These are phyloP conservation scores for Ameiurus melas DNA, from an alignment of 2,113 vertebrate species.

Conservation along the genomic window DNA sequence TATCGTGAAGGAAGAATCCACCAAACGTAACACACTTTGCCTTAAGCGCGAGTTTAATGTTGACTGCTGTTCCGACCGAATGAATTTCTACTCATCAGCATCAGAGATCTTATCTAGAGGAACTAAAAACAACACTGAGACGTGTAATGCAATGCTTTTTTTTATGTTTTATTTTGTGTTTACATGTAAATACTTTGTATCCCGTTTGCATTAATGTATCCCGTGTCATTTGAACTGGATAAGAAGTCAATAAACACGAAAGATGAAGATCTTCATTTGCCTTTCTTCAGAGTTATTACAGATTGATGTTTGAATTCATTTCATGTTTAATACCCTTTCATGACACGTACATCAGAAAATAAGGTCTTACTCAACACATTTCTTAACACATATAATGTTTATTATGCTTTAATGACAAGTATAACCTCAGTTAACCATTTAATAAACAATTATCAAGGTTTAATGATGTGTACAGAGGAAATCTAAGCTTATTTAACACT, in stretches of 20 bases:
- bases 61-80: conserved; percentile 76
- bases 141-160: conserved; percentile 73
- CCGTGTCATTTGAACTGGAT: conserved; percentile 77
- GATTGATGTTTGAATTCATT: neutral
- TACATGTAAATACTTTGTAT: conserved; percentile 82
- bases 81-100: conserved; percentile 76
- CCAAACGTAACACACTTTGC: conserved; percentile 83
- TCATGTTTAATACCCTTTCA: neutral
- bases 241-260: conserved; percentile 79
- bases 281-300: conserved; percentile 46
- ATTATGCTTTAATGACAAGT: neutral
- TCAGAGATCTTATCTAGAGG: conserved; percentile 77
- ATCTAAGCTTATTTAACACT: too few species aligned
- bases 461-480: neutral
- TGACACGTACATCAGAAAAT: too few species aligned
- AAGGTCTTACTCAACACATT: too few species aligned
- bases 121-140: conserved; percentile 72
- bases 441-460: neutral
- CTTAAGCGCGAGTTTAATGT: conserved; percentile 78
- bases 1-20: conserved; percentile 69
- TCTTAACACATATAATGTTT: neutral
- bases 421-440: neutral
- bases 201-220: conserved; percentile 76
- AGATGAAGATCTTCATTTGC: conserved; percentile 67
- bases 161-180: conserved; percentile 73